Conservation (phyloP, 2,888 invertebrate species). For the Chironomus riparius region DNA sequence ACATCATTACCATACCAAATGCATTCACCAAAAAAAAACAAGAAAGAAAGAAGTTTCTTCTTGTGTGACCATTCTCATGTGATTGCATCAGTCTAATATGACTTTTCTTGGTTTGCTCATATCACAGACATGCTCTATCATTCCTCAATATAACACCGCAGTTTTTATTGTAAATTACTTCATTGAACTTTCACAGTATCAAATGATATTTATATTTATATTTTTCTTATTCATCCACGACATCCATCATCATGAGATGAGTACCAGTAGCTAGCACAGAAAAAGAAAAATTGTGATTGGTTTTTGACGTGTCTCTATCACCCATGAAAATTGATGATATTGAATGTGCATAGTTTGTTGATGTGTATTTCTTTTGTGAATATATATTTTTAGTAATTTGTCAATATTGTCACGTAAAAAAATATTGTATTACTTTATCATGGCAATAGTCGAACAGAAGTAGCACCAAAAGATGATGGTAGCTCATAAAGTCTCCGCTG, state of each 20-base stretch:
- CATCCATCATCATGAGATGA: neutral
- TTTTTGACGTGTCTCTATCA: constrained; percentile 17
- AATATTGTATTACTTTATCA: constrained; percentile 20
- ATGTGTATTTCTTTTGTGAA: neutral
- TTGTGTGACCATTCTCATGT: too few relatives aligned
- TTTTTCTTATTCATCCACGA: neutral
- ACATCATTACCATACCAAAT: too few relatives aligned
- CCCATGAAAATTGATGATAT: neutral
- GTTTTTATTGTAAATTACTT: constrained; percentile 10
- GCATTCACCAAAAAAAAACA: neutral
- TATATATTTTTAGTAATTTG: neutral
- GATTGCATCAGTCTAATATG: neutral
- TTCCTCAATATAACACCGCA: neutral
- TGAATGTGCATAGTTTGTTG: neutral
- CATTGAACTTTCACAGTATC: constrained; percentile 16
- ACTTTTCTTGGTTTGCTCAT: neutral
- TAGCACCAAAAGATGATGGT: constrained; percentile 3
- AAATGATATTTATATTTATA: constrained; percentile 1
- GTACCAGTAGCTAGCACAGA: neutral
- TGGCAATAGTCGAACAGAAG: neutral
- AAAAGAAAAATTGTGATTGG: neutral
- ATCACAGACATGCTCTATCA: neutral
- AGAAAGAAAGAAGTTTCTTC: neutral
- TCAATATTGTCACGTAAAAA: constrained; percentile 22
- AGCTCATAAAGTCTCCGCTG: constrained; percentile 14